phyloP scores from a whole-genome alignment of 2,888 invertebrate genomes.

The Brachylomia viminalis region DNA sequence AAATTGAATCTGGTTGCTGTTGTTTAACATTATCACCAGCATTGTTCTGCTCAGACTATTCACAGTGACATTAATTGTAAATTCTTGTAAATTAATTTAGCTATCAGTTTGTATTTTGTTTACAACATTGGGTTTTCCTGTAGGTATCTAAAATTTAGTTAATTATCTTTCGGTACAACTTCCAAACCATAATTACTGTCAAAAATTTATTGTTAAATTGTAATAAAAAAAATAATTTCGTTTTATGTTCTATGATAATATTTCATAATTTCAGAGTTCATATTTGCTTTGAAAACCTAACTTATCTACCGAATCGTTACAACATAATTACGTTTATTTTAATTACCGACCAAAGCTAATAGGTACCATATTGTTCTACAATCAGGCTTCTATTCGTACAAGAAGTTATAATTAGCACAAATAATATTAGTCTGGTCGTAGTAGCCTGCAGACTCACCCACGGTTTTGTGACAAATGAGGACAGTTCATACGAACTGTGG shows the following conservation, averaged over 20 bases:
- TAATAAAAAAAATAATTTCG: neutral
- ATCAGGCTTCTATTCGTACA: constrained; percentile 15
- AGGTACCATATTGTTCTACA: constrained; percentile 6
- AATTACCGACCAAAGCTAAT: constrained; percentile 11
- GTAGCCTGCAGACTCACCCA: neutral
- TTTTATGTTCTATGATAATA: too few relatives aligned
- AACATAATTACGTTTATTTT: neutral
- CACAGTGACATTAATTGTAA: constrained; percentile 37
- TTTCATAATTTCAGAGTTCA: neutral
- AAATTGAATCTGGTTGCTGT: constrained; percentile 28
- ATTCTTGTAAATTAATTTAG: constrained; percentile 25
- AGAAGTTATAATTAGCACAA: constrained; percentile 24
- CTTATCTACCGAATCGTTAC: neutral
- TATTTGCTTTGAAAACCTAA: neutral
- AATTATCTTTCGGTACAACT: neutral
- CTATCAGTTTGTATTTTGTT: constrained; percentile 9
- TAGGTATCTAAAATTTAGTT: neutral
- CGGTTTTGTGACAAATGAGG: constrained; percentile 16
- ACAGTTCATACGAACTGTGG: neutral
- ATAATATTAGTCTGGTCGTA: constrained; percentile 17
- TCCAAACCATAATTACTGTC: neutral
- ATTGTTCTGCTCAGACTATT: constrained; percentile 40
- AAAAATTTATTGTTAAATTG: neutral
- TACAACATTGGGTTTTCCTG: neutral
- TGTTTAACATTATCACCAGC: constrained; percentile 46